Base-by-base conservation (phyloP, 1,140 invertebrate genomes). In the Idris sp. region DNA sequence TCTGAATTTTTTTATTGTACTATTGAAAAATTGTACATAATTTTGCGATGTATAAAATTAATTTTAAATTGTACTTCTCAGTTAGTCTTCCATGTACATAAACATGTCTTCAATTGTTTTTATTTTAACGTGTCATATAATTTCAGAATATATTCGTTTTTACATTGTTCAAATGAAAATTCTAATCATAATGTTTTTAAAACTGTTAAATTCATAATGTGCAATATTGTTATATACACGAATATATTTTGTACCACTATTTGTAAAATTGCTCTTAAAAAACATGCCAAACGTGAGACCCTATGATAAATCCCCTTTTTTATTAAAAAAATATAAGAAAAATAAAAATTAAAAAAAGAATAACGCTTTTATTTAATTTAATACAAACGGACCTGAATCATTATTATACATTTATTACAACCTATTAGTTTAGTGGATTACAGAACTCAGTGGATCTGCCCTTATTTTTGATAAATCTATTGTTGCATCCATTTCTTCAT, bases 401-500 rank as follows among this genome's bases (percentile, higher is more conserved):
- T 9, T 10, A 59, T 51, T 38, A 13, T 30, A 51, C 41, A 61
- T 71, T 76, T 65, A 76, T 74, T 76, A n/a, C n/a, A n/a, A n/a
- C n/a, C 44, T 41, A 43, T 8, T 11, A 48, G 65, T 76, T 79
- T 80, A 97, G 89, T 97, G 95, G 59, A 92, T 90, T 74, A 98
- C 94, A 54, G 94, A 89, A 83, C 94, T 95, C 59, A 98, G 87
- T 10, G 96, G 96, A 87, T 98, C 96, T 19, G 96, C 96, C 88
- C 94, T 91, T 65, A 98, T 95, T 74, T 91, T 92, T 13, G 91
- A 89, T 73, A 97, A 90, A 86, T 98, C 96, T 76, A 97, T 83
- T 82, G 93, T 89, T 61, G 92, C 92, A 85, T 98, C 96, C 68
- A 96, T 89, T 73, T 95, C 93, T 85, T 98, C 96, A 86, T 98